Evolutionary conservation across 2,113 vertebrate species (phyloP).

Genomic region (Meriones unguiculatus): DNA sequence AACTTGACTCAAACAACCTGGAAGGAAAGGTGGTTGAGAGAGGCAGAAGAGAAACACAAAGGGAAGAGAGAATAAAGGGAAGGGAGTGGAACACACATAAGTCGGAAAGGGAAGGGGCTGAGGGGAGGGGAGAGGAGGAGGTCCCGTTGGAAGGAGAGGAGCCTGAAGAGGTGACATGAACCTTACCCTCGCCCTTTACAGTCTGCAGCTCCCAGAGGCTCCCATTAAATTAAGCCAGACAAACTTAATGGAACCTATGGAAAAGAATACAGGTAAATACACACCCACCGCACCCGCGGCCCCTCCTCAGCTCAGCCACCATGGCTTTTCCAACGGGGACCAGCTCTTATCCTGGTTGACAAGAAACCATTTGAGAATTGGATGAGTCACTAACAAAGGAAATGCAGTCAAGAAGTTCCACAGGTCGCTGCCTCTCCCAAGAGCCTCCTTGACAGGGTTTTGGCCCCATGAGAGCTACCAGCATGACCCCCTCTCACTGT

Average conservation of each 20-base stretch:
- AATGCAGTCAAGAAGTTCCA: neutral
- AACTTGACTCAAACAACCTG: conserved; percentile 96
- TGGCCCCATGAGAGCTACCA: neutral
- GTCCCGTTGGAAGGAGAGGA: conserved; percentile 90
- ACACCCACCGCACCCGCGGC: conserved; percentile 88
- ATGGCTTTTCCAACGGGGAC: conserved; percentile 67
- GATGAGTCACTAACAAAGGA: conserved; percentile 54
- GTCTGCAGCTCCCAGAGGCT: conserved; percentile 94
- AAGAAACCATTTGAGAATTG: conserved; percentile 59
- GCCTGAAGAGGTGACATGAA: conserved; percentile 96
- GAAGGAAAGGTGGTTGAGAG: conserved; percentile 97
- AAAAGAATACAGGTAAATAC: conserved; percentile 99
- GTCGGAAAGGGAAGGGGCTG: conserved; percentile 78
- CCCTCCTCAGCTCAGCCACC: conserved; percentile 72
- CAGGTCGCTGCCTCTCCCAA: neutral
- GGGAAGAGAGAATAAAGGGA: conserved; percentile 83
- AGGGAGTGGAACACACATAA: conserved; percentile 84
- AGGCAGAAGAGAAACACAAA: conserved; percentile 90
- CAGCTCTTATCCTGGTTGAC: conserved; percentile 63
- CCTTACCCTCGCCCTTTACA: conserved; percentile 99
- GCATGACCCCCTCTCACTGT: neutral
- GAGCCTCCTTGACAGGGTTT: neutral
- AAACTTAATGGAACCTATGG: conserved; percentile 99
- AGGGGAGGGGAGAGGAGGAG: conserved; percentile 79
- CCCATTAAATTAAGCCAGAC: conserved; percentile 99